These are phyloP conservation scores for Frankliniella fusca DNA, from an alignment of 2,888 invertebrate genomes.

Conservation along the genomic window DNA sequence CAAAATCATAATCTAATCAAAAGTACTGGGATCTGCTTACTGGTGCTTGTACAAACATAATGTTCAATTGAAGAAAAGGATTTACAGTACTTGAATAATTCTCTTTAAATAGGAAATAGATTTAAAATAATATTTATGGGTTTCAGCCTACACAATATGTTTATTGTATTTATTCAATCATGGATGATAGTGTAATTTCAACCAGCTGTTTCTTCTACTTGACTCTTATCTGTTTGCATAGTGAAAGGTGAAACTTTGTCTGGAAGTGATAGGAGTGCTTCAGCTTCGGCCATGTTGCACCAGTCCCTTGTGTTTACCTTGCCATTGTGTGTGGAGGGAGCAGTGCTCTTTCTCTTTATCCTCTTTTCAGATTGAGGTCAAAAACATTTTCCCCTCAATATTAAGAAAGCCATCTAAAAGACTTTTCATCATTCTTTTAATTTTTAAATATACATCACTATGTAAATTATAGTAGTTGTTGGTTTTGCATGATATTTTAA, in stretches of 20 bases:
- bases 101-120: too few species aligned
- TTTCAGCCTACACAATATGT: too few species aligned
- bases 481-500: too few species aligned
- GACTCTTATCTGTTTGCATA: neutral
- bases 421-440: neutral
- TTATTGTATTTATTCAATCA: too few species aligned
- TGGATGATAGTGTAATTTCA: too few species aligned
- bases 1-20: neutral
- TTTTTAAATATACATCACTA: neutral
- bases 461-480: neutral
- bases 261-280: neutral
- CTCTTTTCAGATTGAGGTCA: neutral
- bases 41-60: neutral
- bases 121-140: too few species aligned
- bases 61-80: too few species aligned
- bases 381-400: neutral
- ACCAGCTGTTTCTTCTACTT: too few species aligned
- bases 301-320: neutral
- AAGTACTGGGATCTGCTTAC: neutral
- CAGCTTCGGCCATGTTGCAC: neutral
- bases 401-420: too few species aligned
- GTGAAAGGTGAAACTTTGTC: neutral
- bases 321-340: neutral
- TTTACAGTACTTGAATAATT: too few species aligned
- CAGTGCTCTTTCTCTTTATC: neutral